Evolutionary conservation across 2,888 invertebrate genomes (phyloP).

Genomic region (Chloroclystis v-ata): DNA sequence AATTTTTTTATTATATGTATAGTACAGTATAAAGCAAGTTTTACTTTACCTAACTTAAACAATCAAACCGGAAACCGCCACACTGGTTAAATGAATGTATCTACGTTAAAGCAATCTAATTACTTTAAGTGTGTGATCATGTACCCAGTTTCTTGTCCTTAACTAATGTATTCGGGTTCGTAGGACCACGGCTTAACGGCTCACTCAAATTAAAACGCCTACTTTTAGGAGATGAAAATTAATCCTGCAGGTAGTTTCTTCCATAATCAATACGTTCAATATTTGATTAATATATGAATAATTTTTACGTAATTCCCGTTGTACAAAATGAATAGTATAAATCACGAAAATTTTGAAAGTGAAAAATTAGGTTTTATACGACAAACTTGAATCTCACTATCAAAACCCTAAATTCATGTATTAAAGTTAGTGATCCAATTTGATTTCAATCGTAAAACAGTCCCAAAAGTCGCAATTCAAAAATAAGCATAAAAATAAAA

Average conservation of each 20-base stretch:
- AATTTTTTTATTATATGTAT: no score
- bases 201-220: constrained; percentile 22
- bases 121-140: constrained; percentile 28
- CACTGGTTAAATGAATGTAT: constrained; percentile 14
- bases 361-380: no score
- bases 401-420: no score
- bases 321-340: no score
- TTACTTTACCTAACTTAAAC: background rate
- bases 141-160: constrained; percentile 20
- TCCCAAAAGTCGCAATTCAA: background rate
- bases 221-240: constrained; percentile 19
- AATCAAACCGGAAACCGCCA: background rate
- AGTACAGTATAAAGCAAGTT: no score
- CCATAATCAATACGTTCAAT: background rate
- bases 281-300: no score
- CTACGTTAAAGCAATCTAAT: constrained; percentile 22
- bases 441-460: background rate
- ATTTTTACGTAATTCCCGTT: no score
- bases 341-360: no score
- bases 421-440: no score
- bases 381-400: background rate
- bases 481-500: background rate
- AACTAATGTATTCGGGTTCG: constrained; percentile 27
- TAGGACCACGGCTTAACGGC: constrained; percentile 21
- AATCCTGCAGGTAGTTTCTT: constrained; percentile 1